Evolutionary conservation across 2,113 vertebrate species (phyloP).

Genomic region (Entomyzon cyanotis): DNA sequence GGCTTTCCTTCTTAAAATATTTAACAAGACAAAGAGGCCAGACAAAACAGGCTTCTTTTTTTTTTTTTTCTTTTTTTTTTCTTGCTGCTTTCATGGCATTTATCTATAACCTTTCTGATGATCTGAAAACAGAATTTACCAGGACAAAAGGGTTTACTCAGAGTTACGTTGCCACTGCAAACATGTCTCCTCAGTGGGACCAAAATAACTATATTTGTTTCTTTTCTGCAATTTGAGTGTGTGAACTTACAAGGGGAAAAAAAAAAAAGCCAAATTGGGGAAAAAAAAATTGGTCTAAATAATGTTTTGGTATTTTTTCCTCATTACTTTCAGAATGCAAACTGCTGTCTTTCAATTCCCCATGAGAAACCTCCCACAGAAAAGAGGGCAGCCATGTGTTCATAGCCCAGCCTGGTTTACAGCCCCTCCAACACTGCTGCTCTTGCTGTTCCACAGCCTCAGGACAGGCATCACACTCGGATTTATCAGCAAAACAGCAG

Average conservation of each 20-base stretch:
- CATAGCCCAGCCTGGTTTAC: not conserved
- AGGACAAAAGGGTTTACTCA: not conserved
- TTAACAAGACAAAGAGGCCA: not conserved
- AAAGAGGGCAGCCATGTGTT: not conserved
- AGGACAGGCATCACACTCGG: fast-evolving
- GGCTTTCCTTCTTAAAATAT: not conserved
- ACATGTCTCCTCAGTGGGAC: not conserved
- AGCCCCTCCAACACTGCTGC: not conserved
- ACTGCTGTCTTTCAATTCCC: not conserved
- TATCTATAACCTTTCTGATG: not conserved
- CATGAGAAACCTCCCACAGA: not conserved
- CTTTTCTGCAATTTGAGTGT: not conserved
- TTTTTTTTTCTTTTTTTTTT: no score
- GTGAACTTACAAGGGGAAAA: not conserved
- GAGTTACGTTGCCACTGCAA: not conserved
- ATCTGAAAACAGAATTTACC: not conserved
- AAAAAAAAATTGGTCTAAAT: not conserved
- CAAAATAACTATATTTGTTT: not conserved
- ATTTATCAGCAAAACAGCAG: not conserved
- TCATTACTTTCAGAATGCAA: not conserved
- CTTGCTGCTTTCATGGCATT: not conserved
- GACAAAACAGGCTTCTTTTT: not conserved
- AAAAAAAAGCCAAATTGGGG: not conserved
- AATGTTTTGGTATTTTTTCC: not conserved
- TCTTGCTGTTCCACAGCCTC: not conserved